Base-by-base conservation (phyloP, 2,888 invertebrate genomes). In the Tachina lurida region DNA sequence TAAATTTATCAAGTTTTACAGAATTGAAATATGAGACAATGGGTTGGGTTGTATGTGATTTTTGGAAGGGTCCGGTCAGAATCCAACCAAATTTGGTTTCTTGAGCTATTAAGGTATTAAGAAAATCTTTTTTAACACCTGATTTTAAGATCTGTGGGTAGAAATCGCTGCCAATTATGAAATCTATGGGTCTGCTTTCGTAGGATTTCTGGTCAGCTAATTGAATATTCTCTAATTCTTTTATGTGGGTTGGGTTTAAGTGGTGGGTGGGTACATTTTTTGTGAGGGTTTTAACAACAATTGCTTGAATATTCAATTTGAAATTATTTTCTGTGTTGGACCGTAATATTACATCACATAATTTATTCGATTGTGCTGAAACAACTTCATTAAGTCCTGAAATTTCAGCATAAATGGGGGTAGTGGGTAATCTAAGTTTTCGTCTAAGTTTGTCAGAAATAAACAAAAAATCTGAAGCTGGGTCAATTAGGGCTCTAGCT, bases 301-400 rank as follows among this genome's bases (percentile, higher is more conserved):
- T 31, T 7, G 31, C 31, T 31, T 31, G 31, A 7, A 31, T 31
- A 54, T 70, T 70, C 39, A 70, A 10, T 13, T 56, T 68, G 12
- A 49, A 68, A 31, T 49, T 68, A n/a, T 9, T 31, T 52, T 45
- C 49, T 3, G 67, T 68, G 10, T 52, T 49, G 5, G 68, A 68
- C 15, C 22, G 15, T 52, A 68, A 54, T 9, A 19, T 12, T 47
- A 68, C 45, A 15, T 52, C 52, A 68, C 67, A 68, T 3, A 56
- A 9, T 43, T 56, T 17, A 19, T 39, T 71, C 9, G 70, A 71
- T 13, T 43, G n/a, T 8, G 49, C 74, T 22, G 62, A 74, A n/a
- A 74, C 62, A 49, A 58, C 58, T 39, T 60, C 49, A 62, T 74
- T 74, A 15, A 74, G 31, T 12, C 74, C 71, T 22, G 56, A 62